These are phyloP conservation scores for Epinotia demarniana DNA, from an alignment of 2,888 invertebrate genomes.

Conservation along the genomic window DNA sequence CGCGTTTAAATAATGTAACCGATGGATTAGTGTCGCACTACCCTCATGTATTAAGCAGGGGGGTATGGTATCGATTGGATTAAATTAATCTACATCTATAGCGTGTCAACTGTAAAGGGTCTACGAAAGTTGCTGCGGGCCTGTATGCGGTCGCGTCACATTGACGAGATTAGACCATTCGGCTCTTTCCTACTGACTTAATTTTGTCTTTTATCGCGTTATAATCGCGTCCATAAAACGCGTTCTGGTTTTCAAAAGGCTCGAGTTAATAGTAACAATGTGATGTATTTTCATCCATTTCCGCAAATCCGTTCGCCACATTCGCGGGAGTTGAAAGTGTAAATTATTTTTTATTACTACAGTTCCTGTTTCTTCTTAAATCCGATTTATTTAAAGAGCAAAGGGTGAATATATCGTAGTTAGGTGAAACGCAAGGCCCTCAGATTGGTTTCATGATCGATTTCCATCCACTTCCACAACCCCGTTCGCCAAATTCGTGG, in stretches of 20 bases:
- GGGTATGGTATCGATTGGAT: conserved; percentile 53
- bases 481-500: not conserved
- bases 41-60: conserved; percentile 48
- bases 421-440: no score
- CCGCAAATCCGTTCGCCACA: not conserved
- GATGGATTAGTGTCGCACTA: conserved; percentile 29
- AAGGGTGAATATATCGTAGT: no score
- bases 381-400: no score
- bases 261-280: not conserved
- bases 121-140: not conserved
- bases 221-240: not conserved
- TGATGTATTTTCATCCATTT: not conserved
- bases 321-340: not conserved
- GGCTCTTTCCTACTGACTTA: not conserved
- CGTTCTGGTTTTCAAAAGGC: not conserved
- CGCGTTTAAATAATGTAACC: conserved; percentile 41
- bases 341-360: not conserved
- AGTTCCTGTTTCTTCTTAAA: no score
- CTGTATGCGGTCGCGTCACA: not conserved
- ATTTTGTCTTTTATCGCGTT: not conserved
- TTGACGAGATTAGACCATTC: not conserved
- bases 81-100: conserved; percentile 54
- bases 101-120: conserved; percentile 12
- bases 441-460: not conserved
- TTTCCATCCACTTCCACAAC: not conserved